These are phyloP conservation scores for Lithobates pipiens DNA, from an alignment of 2,797 vertebrate genomes.

Conservation along the genomic window DNA sequence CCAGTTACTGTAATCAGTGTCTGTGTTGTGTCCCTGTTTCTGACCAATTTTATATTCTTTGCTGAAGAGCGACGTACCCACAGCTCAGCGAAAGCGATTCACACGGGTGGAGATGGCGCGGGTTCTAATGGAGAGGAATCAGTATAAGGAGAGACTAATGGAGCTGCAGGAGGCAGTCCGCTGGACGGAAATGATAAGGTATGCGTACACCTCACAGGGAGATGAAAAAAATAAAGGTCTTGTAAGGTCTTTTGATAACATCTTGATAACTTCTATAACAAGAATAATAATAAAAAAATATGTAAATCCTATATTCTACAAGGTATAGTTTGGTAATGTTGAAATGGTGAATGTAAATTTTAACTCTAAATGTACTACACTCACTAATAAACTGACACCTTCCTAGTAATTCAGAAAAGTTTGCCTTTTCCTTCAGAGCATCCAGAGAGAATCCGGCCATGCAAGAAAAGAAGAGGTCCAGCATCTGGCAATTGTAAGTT, in stretches of 20 bases:
- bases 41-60: background rate
- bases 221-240: no score
- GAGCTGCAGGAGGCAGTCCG: conserved; percentile 90
- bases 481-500: conserved; percentile 98
- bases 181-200: conserved; percentile 94
- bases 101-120: conserved; percentile 91
- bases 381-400: no score
- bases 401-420: no score
- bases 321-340: no score
- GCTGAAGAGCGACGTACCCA: conserved; percentile 86
- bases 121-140: conserved; percentile 90
- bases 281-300: no score
- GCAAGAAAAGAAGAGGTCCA: conserved; percentile 96
- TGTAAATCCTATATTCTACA: no score
- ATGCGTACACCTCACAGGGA: background rate
- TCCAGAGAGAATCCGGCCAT: conserved; percentile 92
- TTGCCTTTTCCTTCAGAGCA: conserved; percentile 75
- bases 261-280: no score
- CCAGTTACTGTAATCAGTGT: no score
- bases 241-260: no score
- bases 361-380: no score
- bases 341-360: no score
- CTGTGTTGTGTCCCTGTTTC: background rate
- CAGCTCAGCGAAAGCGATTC: conserved; percentile 88
- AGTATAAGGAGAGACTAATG: conserved; percentile 91